Conservation (phyloP, 1,140 invertebrate species). For the Pissodes strobi region DNA sequence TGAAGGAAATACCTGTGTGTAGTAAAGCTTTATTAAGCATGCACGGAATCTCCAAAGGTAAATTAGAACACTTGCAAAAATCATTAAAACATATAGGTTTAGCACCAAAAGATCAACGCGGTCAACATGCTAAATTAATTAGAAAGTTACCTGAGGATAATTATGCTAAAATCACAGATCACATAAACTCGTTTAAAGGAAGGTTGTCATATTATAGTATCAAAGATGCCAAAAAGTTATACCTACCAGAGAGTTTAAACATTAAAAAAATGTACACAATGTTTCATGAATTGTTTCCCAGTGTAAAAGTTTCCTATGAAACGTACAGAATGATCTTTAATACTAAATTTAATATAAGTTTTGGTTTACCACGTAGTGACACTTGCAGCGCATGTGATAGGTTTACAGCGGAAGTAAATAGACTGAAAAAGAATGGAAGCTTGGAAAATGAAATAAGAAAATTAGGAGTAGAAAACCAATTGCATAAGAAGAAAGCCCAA, state of each 20-base stretch:
- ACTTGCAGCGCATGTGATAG: not conserved
- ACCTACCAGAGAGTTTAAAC: no score
- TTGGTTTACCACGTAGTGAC: no score
- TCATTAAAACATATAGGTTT: not conserved
- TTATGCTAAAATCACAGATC: not conserved
- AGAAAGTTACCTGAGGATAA: not conserved
- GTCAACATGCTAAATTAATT: no score
- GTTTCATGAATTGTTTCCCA: slow-evolving; percentile 4
- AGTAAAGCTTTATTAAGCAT: no score
- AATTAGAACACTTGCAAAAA: not conserved
- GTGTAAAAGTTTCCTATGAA: no score
- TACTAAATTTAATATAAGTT: slow-evolving; percentile 9
- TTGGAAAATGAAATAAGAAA: not conserved
- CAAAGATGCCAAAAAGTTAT: no score
- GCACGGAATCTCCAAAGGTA: no score
- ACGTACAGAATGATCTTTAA: slow-evolving; percentile 14
- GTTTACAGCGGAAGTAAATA: no score
- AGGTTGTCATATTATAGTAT: no score
- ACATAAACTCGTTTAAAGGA: no score
- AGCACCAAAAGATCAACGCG: not conserved
- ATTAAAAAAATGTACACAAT: no score
- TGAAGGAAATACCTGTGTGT: not conserved
- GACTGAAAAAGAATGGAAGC: not conserved
- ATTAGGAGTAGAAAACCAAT: slow-evolving; percentile 8
- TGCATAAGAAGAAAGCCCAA: slow-evolving; percentile 13